phyloP scores from a whole-genome alignment of 2,888 invertebrate genomes.

The Tolmerus cingulatus region DNA sequence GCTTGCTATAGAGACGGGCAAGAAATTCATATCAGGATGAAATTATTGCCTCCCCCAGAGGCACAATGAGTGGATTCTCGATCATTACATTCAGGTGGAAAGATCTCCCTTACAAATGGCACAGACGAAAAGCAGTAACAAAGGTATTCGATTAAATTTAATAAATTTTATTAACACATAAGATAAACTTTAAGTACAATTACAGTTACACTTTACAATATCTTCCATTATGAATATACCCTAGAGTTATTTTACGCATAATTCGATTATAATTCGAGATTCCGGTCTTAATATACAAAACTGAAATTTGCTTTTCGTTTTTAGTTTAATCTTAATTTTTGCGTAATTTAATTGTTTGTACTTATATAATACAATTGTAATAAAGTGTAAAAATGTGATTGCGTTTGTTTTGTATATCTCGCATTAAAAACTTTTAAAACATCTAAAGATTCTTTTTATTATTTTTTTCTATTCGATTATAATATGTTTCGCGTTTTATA shows the following conservation, averaged over 20 bases:
- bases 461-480: neutral
- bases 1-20: neutral
- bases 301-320: neutral
- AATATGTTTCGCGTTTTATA: neutral
- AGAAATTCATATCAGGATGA: neutral
- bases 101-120: neutral
- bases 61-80: neutral
- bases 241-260: conserved; percentile 4
- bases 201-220: conserved; percentile 43
- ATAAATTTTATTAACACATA: conserved; percentile 38
- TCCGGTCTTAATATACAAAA: conserved; percentile 11
- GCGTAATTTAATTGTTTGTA: conserved; percentile 10
- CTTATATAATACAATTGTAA: conserved; percentile 35
- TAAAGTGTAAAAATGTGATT: conserved; percentile 20
- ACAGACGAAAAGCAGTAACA: neutral
- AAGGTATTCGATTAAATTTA: neutral
- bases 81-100: neutral
- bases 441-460: neutral
- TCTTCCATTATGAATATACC: conserved; percentile 16
- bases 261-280: neutral
- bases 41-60: neutral
- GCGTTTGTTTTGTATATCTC: neutral
- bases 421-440: neutral
- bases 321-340: neutral
- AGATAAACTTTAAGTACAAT: conserved; percentile 46